phyloP scores from a whole-genome alignment of 35 echinoderm and acorn worm species.

The Patiria miniata region DNA sequence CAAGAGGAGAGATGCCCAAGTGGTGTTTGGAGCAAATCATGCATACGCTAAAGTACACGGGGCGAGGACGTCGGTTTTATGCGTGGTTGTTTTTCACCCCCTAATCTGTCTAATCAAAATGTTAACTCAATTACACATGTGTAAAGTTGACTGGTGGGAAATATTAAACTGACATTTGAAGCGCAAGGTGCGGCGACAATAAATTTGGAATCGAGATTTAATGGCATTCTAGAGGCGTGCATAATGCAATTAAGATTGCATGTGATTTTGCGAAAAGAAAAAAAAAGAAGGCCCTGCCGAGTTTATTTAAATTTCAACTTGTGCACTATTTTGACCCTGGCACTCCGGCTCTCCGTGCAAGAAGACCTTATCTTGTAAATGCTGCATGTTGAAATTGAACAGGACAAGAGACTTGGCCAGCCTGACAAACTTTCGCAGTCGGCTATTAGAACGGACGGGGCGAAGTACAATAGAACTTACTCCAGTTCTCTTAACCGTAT shows the following conservation, averaged over 20 bases:
- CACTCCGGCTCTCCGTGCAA: neutral
- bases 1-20: neutral
- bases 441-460: too few relatives aligned
- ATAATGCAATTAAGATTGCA: constrained; percentile 24
- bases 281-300: neutral
- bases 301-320: neutral
- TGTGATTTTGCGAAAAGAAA: neutral
- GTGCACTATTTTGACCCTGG: constrained; percentile 17
- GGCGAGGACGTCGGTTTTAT: neutral
- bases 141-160: constrained; percentile 27
- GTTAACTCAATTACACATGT: constrained; percentile 21
- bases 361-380: too few relatives aligned
- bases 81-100: constrained; percentile 20
- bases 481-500: too few relatives aligned
- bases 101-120: constrained; percentile 12
- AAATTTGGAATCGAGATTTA: constrained; percentile 10
- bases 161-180: neutral
- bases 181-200: neutral
- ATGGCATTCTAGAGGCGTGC: constrained; percentile 12
- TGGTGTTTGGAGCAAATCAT: constrained; percentile 23
- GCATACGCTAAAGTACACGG: constrained; percentile 19
- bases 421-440: too few relatives aligned
- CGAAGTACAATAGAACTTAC: too few relatives aligned
- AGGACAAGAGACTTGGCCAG: too few relatives aligned
- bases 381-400: too few relatives aligned